Percentiles rank a stretch among this genome's conserved stretches.
Conservation (phyloP, 2,113 vertebrate genomes). For the Dermatemys mawii region DNA sequence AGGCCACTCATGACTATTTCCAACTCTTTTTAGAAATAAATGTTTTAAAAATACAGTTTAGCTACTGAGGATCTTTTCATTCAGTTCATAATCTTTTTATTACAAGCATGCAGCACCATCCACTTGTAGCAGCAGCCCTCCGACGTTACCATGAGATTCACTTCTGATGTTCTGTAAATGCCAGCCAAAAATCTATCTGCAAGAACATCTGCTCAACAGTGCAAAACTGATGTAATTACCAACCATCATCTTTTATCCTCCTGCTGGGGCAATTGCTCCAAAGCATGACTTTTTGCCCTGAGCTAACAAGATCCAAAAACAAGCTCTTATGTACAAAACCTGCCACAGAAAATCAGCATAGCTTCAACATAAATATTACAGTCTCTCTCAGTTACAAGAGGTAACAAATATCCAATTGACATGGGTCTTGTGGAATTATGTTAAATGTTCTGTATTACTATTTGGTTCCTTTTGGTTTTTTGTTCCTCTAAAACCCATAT, state of each 20-base stretch:
- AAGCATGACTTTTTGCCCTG: slow-evolving; percentile 82
- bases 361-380: slow-evolving; percentile 68
- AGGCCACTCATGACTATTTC: not conserved
- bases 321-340: slow-evolving; percentile 75
- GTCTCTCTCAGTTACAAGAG: slow-evolving; percentile 59
- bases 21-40: not conserved
- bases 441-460: not conserved
- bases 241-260: slow-evolving; percentile 84
- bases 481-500: not conserved
- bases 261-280: slow-evolving; percentile 84
- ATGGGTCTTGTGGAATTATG: slow-evolving; percentile 47
- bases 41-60: not conserved
- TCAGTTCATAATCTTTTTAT: slow-evolving; percentile 34
- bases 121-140: slow-evolving; percentile 63
- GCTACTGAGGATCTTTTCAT: not conserved
- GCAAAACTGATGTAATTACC: slow-evolving; percentile 85
- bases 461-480: not conserved
- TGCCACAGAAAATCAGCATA: slow-evolving; percentile 61
- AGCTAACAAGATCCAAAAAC: slow-evolving; percentile 80
- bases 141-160: slow-evolving; percentile 71
- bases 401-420: slow-evolving; percentile 38
- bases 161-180: slow-evolving; percentile 76
- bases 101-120: slow-evolving; percentile 47
- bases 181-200: slow-evolving; percentile 82
- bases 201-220: slow-evolving; percentile 84